These are phyloP conservation scores for Drosophila watanabei DNA, from an alignment of 1,140 invertebrate genomes.

Conservation along the genomic window DNA sequence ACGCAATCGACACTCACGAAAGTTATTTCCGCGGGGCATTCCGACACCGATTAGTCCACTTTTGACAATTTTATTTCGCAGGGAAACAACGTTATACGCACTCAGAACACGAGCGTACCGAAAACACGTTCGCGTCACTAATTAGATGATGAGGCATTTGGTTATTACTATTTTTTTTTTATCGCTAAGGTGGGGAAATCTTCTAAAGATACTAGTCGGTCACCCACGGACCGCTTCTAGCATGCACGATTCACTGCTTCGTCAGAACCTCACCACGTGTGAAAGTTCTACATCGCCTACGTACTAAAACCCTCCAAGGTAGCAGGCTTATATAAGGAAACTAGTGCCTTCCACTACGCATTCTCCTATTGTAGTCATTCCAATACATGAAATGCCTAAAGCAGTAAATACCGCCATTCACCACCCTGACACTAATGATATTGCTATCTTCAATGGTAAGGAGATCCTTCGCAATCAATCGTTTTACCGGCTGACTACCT, in stretches of 20 bases:
- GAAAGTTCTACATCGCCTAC: too few relatives aligned
- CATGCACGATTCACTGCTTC: not conserved
- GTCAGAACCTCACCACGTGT: too few relatives aligned
- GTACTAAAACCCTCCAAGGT: too few relatives aligned
- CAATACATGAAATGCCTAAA: not conserved
- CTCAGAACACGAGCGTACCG: too few relatives aligned
- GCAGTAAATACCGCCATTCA: constrained; percentile 1
- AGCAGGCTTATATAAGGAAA: too few relatives aligned
- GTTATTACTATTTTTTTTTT: not conserved
- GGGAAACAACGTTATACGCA: too few relatives aligned
- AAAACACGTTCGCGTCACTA: constrained; percentile 10
- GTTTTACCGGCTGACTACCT: constrained; percentile 12
- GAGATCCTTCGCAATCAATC: not conserved
- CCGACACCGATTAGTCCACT: too few relatives aligned
- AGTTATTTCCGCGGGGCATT: too few relatives aligned
- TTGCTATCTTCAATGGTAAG: not conserved
- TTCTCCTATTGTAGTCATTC: not conserved
- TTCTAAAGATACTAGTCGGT: not conserved
- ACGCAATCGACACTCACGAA: too few relatives aligned
- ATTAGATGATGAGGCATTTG: constrained; percentile 8
- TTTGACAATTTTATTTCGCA: too few relatives aligned
- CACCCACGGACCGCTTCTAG: not conserved
- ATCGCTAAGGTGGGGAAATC: constrained; percentile 2
- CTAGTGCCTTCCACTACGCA: too few relatives aligned
- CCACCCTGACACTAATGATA: not conserved